Percentiles rank a stretch among this genome's conserved stretches.
Conservation (phyloP, 2,888 invertebrate genomes). For the Nomada goodeniana region DNA sequence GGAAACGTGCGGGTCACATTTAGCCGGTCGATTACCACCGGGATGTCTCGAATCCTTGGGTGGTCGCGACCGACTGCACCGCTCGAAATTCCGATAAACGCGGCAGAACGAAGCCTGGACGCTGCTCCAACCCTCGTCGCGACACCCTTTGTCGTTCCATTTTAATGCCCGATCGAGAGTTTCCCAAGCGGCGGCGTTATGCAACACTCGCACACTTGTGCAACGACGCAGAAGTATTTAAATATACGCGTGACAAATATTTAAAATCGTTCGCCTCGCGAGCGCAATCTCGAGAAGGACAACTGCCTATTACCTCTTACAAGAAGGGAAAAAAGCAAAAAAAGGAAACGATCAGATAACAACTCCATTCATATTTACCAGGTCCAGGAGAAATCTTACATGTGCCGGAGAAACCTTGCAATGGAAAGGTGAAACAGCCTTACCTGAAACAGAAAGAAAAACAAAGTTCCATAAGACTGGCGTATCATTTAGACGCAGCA, state of each 20-base stretch:
- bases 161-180: too few species aligned
- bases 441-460: conserved; percentile 48
- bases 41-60: conserved; percentile 60
- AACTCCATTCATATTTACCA: conserved; percentile 20
- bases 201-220: too few species aligned
- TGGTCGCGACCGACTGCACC: conserved; percentile 51
- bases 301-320: too few species aligned
- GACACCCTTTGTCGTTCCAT: background rate
- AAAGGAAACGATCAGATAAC: too few species aligned
- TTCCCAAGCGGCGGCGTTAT: too few species aligned
- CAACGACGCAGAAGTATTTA: too few species aligned
- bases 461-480: background rate
- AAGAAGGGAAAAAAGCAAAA: background rate
- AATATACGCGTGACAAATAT: too few species aligned
- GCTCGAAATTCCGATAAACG: conserved; percentile 53
- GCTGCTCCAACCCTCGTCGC: background rate
- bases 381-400: too few species aligned
- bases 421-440: conserved; percentile 11
- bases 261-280: too few species aligned
- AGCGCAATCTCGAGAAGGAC: too few species aligned
- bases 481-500: background rate
- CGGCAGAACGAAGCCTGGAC: conserved; percentile 11
- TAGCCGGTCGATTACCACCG: conserved; percentile 54
- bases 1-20: conserved; percentile 57
- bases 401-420: background rate